Evolutionary conservation across 2,113 vertebrate species (phyloP).

Genomic region (Festucalex cinctus): DNA sequence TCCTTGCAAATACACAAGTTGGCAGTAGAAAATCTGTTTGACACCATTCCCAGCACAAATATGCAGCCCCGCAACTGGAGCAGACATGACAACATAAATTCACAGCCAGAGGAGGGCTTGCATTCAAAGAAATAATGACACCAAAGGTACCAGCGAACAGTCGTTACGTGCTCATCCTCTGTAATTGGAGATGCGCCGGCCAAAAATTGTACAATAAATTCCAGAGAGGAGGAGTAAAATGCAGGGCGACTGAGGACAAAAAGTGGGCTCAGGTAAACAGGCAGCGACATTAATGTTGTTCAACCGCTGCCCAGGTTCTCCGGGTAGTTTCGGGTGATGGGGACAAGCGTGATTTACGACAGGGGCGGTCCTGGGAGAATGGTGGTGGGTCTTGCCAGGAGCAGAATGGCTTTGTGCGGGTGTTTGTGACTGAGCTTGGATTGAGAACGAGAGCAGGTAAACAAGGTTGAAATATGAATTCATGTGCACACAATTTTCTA

Average conservation of each 20-base stretch:
- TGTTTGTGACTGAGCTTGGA: slow-evolving; percentile 46
- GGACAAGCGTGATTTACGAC: slow-evolving; percentile 67
- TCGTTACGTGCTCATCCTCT: slow-evolving; percentile 26
- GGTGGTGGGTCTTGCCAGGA: slow-evolving; percentile 47
- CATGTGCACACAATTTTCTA: slow-evolving; percentile 3
- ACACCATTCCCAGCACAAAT: background rate
- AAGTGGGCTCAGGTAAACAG: slow-evolving; percentile 61
- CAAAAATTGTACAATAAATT: slow-evolving; percentile 46
- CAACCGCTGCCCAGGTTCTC: slow-evolving; percentile 50
- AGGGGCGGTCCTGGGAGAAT: slow-evolving; percentile 50
- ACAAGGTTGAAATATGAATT: slow-evolving; percentile 11
- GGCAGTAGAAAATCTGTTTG: background rate
- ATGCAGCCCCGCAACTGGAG: background rate
- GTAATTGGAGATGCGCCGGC: slow-evolving; percentile 39
- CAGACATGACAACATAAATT: background rate
- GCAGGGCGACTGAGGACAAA: slow-evolving; percentile 48
- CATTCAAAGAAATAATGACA: slow-evolving; percentile 13
- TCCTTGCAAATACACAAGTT: background rate
- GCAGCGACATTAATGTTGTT: slow-evolving; percentile 58
- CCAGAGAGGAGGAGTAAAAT: slow-evolving; percentile 27
- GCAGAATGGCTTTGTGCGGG: slow-evolving; percentile 40
- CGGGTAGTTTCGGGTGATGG: slow-evolving; percentile 53
- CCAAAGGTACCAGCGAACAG: slow-evolving; percentile 11
- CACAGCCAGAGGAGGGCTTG: background rate
- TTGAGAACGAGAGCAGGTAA: slow-evolving; percentile 31